phyloP scores from a whole-genome alignment of 2,888 invertebrate species.

The Pandemis heparana region DNA sequence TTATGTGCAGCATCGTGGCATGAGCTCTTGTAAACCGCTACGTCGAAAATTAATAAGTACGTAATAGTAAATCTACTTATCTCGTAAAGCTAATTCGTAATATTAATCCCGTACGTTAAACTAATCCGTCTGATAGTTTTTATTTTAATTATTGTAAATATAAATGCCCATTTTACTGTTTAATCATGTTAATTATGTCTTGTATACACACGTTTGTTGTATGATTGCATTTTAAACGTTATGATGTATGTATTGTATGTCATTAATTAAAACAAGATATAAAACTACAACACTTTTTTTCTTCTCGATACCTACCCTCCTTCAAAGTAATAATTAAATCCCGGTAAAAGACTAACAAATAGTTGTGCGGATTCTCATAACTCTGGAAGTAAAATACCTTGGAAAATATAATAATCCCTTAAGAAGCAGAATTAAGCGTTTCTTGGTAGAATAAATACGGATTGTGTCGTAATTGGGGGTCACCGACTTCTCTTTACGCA shows the following conservation, averaged over 20 bases:
- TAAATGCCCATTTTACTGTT: slow-evolving; percentile 48
- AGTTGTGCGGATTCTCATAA: background rate
- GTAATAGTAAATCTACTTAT: slow-evolving; percentile 30
- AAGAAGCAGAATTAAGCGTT: slow-evolving; percentile 49
- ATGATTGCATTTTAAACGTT: slow-evolving; percentile 71
- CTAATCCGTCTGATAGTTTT: slow-evolving; percentile 54
- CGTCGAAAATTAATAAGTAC: slow-evolving; percentile 1
- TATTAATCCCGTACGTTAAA: slow-evolving; percentile 39
- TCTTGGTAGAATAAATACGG: slow-evolving; percentile 58
- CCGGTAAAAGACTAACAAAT: background rate
- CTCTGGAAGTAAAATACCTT: slow-evolving; percentile 18
- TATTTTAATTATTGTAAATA: slow-evolving; percentile 52
- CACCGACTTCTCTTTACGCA: slow-evolving; percentile 76
- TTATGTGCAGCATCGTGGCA: slow-evolving; percentile 17
- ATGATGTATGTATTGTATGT: slow-evolving; percentile 66
- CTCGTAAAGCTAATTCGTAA: slow-evolving; percentile 37
- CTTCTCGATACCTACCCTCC: slow-evolving; percentile 49
- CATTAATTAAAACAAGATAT: slow-evolving; percentile 74
- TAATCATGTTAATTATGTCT: slow-evolving; percentile 50
- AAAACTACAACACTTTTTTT: slow-evolving; percentile 53
- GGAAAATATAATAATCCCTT: slow-evolving; percentile 37
- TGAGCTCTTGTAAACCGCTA: background rate
- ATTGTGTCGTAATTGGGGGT: slow-evolving; percentile 64
- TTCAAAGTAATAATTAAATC: background rate
- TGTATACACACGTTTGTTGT: slow-evolving; percentile 62